These are phyloP conservation scores for Helleia helle DNA, from an alignment of 2,888 invertebrate genomes.

Conservation along the genomic window DNA sequence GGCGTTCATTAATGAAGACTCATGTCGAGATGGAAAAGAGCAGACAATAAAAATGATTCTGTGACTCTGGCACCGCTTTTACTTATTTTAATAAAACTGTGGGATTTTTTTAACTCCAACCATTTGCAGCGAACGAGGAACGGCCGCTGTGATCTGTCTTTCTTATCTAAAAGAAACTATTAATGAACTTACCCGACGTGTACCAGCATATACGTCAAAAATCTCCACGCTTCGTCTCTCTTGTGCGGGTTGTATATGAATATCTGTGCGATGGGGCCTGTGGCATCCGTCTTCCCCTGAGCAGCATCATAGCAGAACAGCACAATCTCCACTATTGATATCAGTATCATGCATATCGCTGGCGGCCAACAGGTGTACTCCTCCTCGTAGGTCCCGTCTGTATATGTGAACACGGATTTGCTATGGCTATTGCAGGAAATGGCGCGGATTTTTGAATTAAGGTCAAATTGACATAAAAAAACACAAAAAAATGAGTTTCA, in stretches of 20 bases:
- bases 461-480: neutral
- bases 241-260: conserved; percentile 92
- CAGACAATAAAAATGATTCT: no score
- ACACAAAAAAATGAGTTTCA: no score
- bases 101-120: no score
- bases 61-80: no score
- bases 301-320: conserved; percentile 76
- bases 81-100: no score
- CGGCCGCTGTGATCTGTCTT: no score
- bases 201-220: conserved; percentile 95
- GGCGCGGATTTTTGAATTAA: conserved; percentile 1
- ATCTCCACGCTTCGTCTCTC: conserved; percentile 94
- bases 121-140: no score
- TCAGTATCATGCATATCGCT: conserved; percentile 90
- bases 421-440: conserved; percentile 31
- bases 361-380: conserved; percentile 96
- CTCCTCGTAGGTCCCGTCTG: conserved; percentile 89
- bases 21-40: no score
- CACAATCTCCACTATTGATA: conserved; percentile 90
- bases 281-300: conserved; percentile 56
- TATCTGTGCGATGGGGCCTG: conserved; percentile 85
- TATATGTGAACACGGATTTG: conserved; percentile 54
- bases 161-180: neutral
- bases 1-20: no score
- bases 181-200: conserved; percentile 86